phyloP scores from a whole-genome alignment of 23 tunicate species.

The Ciona savignyi region DNA sequence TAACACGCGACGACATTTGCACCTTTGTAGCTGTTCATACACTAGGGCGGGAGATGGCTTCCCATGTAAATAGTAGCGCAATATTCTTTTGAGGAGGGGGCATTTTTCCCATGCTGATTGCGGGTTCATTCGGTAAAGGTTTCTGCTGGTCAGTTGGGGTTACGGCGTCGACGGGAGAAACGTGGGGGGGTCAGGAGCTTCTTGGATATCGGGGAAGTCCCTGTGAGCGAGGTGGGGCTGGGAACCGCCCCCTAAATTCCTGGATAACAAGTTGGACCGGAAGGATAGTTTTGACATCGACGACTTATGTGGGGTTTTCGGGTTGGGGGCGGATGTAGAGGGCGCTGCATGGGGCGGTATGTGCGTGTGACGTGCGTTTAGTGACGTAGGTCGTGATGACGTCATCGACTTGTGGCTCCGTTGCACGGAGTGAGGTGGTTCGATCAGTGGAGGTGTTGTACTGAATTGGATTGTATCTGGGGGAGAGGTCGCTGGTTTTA shows the following conservation, averaged over 20 bases:
- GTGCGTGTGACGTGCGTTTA: background rate
- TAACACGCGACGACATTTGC: no score
- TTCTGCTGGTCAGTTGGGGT: background rate
- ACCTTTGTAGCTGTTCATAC: no score
- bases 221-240: conserved; percentile 9
- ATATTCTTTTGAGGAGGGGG: no score
- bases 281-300: background rate
- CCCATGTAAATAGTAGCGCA: no score
- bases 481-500: no score
- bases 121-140: no score
- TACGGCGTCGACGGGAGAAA: background rate
- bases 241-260: conserved; percentile 6
- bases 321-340: background rate
- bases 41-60: no score
- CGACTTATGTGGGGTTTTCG: background rate
- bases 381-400: background rate
- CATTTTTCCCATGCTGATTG: no score
- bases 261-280: conserved; percentile 2
- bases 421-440: background rate
- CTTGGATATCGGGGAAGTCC: conserved; percentile 8
- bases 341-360: background rate
- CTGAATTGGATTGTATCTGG: background rate
- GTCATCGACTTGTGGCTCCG: background rate
- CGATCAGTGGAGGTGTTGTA: no score
- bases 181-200: conserved; percentile 7